Conservation (phyloP, 35 echinoderm and acorn worm species). For the Heliocidaris erythrogramma region DNA sequence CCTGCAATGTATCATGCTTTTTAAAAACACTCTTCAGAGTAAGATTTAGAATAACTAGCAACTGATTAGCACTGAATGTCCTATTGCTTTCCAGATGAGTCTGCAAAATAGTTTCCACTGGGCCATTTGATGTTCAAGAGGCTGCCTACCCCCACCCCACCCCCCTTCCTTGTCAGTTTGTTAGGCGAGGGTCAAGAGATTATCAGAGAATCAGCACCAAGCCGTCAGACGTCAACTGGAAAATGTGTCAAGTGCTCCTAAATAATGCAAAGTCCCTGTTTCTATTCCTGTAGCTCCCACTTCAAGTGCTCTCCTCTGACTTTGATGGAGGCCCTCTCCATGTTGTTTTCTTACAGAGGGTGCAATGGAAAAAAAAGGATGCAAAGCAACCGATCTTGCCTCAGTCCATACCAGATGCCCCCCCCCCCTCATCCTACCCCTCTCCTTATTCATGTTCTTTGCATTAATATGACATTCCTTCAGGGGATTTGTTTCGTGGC, state of each 20-base stretch:
- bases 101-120: neutral
- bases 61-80: neutral
- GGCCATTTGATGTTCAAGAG: neutral
- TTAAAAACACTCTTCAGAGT: neutral
- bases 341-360: neutral
- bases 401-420: neutral
- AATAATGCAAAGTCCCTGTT: constrained; percentile 39
- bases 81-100: neutral
- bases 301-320: neutral
- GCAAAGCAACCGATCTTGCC: neutral
- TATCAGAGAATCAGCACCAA: constrained; percentile 7
- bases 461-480: neutral
- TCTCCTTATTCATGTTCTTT: neutral
- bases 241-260: constrained; percentile 28
- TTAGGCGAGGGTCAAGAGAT: constrained; percentile 21
- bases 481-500: neutral
- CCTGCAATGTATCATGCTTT: neutral
- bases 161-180: neutral
- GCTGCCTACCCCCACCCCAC: neutral
- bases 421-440: neutral
- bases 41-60: neutral
- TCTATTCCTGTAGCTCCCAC: neutral
- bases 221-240: constrained; percentile 9
- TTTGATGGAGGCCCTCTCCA: neutral
- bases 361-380: neutral